phyloP scores from a whole-genome alignment of 2,888 invertebrate genomes.

The Leptura quadrifasciata region DNA sequence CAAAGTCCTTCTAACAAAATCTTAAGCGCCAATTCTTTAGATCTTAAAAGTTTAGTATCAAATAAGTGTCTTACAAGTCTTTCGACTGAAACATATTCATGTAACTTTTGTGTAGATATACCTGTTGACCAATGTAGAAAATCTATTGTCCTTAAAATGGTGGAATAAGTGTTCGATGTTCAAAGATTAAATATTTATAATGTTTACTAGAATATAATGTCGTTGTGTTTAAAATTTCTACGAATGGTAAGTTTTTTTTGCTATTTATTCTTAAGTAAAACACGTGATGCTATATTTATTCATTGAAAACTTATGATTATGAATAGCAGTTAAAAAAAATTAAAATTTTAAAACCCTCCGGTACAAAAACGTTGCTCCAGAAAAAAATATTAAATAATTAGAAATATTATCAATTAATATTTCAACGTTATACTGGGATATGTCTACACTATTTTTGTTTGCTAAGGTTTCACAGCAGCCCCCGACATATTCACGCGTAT shows the following conservation, averaged over 20 bases:
- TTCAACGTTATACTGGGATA: no score
- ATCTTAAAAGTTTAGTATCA: neutral
- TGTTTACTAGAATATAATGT: slow-evolving; percentile 62
- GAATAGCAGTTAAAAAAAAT: no score
- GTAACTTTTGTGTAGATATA: slow-evolving; percentile 34
- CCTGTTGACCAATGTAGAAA: slow-evolving; percentile 44
- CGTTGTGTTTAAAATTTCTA: slow-evolving; percentile 71
- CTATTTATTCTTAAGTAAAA: no score
- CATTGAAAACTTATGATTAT: no score
- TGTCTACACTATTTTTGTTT: no score
- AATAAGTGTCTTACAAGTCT: slow-evolving; percentile 29
- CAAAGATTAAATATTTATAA: slow-evolving; percentile 32
- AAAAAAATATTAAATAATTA: no score
- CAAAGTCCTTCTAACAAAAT: neutral
- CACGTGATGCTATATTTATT: no score
- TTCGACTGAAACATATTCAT: slow-evolving; percentile 11
- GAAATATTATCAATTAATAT: no score
- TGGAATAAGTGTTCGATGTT: slow-evolving; percentile 3
- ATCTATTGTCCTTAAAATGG: neutral
- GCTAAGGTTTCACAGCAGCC: no score
- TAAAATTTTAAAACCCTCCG: no score
- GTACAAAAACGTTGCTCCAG: no score
- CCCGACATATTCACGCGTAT: no score
- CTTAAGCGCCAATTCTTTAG: neutral
- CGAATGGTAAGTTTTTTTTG: slow-evolving; percentile 71